These are phyloP conservation scores for Coelinius sp. DNA, from an alignment of 2,888 invertebrate species.

Conservation along the genomic window DNA sequence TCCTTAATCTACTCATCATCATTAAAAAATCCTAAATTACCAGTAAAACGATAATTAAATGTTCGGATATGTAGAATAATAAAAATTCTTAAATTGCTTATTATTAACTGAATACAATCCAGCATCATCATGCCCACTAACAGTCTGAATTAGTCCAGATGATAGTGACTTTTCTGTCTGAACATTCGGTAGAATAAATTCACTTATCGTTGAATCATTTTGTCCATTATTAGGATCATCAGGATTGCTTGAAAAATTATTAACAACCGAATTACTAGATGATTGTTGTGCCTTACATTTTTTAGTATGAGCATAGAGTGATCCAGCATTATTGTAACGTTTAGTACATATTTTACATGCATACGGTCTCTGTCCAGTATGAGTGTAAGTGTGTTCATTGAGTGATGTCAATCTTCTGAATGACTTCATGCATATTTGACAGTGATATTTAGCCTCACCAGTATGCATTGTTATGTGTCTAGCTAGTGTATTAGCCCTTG, in stretches of 20 bases:
- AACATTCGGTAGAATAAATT: constrained; percentile 61
- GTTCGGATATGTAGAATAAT: constrained; percentile 64
- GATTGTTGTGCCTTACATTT: constrained; percentile 63
- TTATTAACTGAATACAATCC: constrained; percentile 58
- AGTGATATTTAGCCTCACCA: constrained; percentile 67
- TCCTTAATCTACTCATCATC: background rate
- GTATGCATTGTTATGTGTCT: constrained; percentile 68
- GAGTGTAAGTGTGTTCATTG: constrained; percentile 66
- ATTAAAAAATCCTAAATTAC: background rate
- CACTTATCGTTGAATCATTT: no score
- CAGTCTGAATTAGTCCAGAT: constrained; percentile 57
- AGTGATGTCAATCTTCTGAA: constrained; percentile 65
- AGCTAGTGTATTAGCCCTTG: constrained; percentile 65
- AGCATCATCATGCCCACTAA: constrained; percentile 55
- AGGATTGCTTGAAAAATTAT: constrained; percentile 38
- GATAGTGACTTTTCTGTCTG: constrained; percentile 55
- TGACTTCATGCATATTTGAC: constrained; percentile 65
- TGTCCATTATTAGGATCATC: constrained; percentile 45
- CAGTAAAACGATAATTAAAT: constrained; percentile 50
- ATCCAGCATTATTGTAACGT: constrained; percentile 62
- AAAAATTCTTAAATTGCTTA: constrained; percentile 61
- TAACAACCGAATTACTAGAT: constrained; percentile 38
- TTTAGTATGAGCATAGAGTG: constrained; percentile 65
- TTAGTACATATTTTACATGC: constrained; percentile 67
- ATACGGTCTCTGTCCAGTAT: constrained; percentile 66